A percentile compares a stretch with the other conserved stretches of the same genome.
phyloP scores from a whole-genome alignment of 2,113 vertebrate species.

The Puma concolor region DNA sequence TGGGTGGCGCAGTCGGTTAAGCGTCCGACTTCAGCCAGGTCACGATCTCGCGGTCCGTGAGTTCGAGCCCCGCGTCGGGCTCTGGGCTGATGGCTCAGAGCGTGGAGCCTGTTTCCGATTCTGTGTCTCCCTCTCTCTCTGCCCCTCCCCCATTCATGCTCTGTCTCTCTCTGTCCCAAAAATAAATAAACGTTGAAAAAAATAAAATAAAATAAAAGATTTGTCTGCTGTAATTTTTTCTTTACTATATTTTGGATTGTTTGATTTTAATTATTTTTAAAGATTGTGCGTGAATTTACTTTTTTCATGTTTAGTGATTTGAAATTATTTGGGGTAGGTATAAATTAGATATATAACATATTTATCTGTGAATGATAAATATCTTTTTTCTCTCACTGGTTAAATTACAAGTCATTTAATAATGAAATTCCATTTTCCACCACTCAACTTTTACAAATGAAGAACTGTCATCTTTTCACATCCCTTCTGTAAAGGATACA shows the following conservation, averaged over 20 bases:
- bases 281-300: not conserved
- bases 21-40: too few relatives aligned
- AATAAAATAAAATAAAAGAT: too few relatives aligned
- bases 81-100: too few relatives aligned
- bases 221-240: not conserved
- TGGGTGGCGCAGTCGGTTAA: too few relatives aligned
- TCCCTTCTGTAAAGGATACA: not conserved
- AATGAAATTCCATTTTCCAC: conserved; percentile 28
- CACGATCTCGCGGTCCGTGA: too few relatives aligned
- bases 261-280: conserved; percentile 11
- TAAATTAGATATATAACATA: conserved; percentile 3
- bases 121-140: too few relatives aligned
- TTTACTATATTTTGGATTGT: not conserved
- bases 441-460: conserved; percentile 43
- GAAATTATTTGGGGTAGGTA: not conserved
- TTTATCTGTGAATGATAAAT: conserved; percentile 38
- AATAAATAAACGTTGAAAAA: too few relatives aligned
- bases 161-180: too few relatives aligned
- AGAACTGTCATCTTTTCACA: not conserved
- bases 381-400: not conserved
- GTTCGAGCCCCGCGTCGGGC: too few relatives aligned
- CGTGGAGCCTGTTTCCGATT: too few relatives aligned
- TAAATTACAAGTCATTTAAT: conserved; percentile 1
- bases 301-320: conserved; percentile 36
- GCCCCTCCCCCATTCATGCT: too few relatives aligned